Evolutionary conservation across 2,888 invertebrate species (phyloP), one percentile per base, ranked within the genome.

Genomic region (Cantharis lateralis): DNA sequence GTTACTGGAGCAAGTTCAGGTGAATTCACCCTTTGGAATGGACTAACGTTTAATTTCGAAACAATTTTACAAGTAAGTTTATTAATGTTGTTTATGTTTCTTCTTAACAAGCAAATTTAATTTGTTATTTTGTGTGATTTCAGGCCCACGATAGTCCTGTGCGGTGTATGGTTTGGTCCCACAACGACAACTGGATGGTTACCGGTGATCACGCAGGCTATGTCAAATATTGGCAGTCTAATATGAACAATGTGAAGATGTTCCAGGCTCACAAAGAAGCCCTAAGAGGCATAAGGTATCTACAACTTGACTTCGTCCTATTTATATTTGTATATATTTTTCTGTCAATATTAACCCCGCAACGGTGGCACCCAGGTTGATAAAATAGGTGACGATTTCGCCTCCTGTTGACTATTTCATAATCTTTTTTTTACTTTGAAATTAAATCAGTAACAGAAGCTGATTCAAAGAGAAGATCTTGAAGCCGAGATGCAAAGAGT

Each of bases 201-300:
- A 99, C 99, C 0, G 99, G 97, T 18, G 99, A 99, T 90, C 98
- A 99, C 88, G 95, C 95, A 71, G 99, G 99, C 78, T 99, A 96
- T 88, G 97, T 99, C 81, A 99, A 99, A 87, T 99, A 99, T 90
- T 99, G 99, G 99, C 99, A 99, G 91, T 97, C 98, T 84, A 99
- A 99, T 90, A 99, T 99, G 99, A 99, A 99, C 91, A 99, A 99
- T 91, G 99, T 99, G 76, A 99, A 99, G 92, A 99, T 99, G 98
- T 99, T 98, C 91, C 99, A 99, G 90, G 99, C 99, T 75, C 99
- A 99, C 90, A 99, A 99, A 93, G 99, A 99, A 92, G 97, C 99
- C 82, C 95, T 99, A 84, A 93, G 99, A 89, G 98, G 98, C 90
- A 95, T 99, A 91, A 96, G 96, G 96, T 97, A 94, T 91, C 88